phyloP scores from a whole-genome alignment of 2,888 invertebrate species.

The Dexiosoma caninum region DNA sequence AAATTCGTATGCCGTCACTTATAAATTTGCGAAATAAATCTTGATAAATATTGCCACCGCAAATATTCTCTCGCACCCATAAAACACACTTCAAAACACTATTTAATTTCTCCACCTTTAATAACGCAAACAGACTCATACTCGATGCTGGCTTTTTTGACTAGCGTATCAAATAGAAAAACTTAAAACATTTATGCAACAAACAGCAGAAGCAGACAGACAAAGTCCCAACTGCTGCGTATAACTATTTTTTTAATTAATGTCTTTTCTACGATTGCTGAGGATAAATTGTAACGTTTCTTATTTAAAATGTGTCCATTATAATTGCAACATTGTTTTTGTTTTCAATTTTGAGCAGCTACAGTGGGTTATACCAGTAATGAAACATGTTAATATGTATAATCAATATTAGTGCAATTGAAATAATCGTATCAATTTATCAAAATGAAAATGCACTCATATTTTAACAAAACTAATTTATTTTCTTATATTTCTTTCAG shows the following conservation, averaged over 20 bases:
- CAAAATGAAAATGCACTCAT: too few relatives aligned
- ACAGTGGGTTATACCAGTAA: too few relatives aligned
- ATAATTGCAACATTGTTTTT: slow-evolving; percentile 15
- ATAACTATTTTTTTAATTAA: slow-evolving; percentile 50
- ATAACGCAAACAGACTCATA: not conserved
- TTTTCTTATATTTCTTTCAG: not conserved
- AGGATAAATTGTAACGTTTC: slow-evolving; percentile 17
- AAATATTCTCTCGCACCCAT: slow-evolving; percentile 3
- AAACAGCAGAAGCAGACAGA: too few relatives aligned
- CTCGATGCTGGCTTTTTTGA: not conserved
- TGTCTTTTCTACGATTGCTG: slow-evolving; percentile 39
- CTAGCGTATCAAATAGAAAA: not conserved
- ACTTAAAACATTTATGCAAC: not conserved
- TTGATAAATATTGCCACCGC: slow-evolving; percentile 51
- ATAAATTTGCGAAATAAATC: slow-evolving; percentile 59
- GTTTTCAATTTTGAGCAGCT: not conserved
- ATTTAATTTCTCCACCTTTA: slow-evolving; percentile 11
- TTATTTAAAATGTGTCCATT: not conserved
- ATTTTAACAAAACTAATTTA: not conserved
- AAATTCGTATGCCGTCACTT: slow-evolving; percentile 59
- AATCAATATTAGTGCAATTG: too few relatives aligned
- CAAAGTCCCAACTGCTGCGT: not conserved
- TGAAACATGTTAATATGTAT: too few relatives aligned
- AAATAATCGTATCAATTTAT: too few relatives aligned
- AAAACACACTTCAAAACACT: slow-evolving; percentile 5